These are phyloP conservation scores for Ageneiosus marmoratus DNA, from an alignment of 2,113 vertebrate genomes.

Conservation along the genomic window DNA sequence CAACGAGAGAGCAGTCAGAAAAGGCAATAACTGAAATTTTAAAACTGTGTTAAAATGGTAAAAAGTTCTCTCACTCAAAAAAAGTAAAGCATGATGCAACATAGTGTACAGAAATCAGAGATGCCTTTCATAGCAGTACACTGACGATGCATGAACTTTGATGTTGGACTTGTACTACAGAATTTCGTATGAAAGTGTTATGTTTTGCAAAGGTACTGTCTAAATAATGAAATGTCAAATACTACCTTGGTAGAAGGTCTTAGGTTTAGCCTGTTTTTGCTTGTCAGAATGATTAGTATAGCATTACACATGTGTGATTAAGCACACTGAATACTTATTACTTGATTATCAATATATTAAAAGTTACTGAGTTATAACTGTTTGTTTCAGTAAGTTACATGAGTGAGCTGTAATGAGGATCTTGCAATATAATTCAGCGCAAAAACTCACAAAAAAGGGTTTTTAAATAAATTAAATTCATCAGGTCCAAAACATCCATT, in stretches of 20 bases:
- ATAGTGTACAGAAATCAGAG: not conserved
- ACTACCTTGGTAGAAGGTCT: not conserved
- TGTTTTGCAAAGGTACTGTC: not conserved
- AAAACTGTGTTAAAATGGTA: not conserved
- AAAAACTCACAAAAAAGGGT: not conserved
- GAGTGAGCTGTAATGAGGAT: not conserved
- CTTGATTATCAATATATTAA: not conserved
- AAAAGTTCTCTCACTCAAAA: not conserved
- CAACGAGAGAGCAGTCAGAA: not conserved
- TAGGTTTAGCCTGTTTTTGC: not conserved
- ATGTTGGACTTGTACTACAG: not conserved
- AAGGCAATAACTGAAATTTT: conserved; percentile 1
- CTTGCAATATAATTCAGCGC: not conserved
- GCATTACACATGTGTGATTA: not conserved
- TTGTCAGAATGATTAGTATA: not conserved
- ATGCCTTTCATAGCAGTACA: not conserved
- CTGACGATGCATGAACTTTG: not conserved
- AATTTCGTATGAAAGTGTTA: not conserved
- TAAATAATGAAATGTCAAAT: not conserved
- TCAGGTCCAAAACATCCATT: not conserved
- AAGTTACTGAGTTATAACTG: not conserved
- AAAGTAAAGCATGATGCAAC: not conserved
- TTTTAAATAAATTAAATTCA: not conserved
- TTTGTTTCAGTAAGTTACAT: not conserved
- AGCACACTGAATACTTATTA: not conserved